A percentile compares a stretch with the other conserved stretches of the same genome.
Evolutionary conservation across 2,113 vertebrate genomes (phyloP).

Genomic region (Dipodomys merriami): DNA sequence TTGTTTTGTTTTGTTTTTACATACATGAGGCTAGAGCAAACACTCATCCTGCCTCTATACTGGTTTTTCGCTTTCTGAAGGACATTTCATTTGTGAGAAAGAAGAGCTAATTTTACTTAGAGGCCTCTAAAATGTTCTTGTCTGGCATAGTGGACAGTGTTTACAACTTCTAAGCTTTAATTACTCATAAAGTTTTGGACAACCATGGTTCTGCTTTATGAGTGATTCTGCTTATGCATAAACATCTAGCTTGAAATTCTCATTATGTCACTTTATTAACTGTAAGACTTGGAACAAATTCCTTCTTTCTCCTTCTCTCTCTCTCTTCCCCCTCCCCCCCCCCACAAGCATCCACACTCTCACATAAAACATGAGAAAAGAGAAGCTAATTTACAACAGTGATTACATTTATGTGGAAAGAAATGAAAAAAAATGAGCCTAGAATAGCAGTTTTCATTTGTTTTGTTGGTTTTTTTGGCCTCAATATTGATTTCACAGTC

Average conservation of each 20-base stretch:
- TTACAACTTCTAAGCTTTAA: conserved; percentile 27
- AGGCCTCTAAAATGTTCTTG: not conserved
- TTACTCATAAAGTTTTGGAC: conserved; percentile 28
- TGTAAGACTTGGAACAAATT: not conserved
- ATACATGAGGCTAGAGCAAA: not conserved
- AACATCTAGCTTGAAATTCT: conserved; percentile 11
- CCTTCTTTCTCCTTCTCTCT: too few species aligned
- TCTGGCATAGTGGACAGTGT: not conserved
- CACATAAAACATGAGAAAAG: too few species aligned
- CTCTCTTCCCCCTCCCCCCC: not conserved
- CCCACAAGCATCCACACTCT: not conserved
- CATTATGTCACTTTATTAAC: not conserved
- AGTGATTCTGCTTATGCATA: not conserved
- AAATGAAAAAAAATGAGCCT: conserved; percentile 37
- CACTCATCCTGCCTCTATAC: not conserved
- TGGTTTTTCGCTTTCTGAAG: not conserved
- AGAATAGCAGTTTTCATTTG: not conserved
- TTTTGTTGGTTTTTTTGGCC: not conserved
- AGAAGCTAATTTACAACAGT: too few species aligned
- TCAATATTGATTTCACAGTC: not conserved
- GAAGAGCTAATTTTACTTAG: conserved; percentile 26
- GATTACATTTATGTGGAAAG: not conserved
- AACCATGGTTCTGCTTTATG: conserved; percentile 19
- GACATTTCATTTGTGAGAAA: conserved; percentile 25
- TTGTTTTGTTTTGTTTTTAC: not conserved